Percentiles rank a stretch among this genome's conserved stretches.
Evolutionary conservation across 2,888 invertebrate genomes (phyloP).

Genomic region (Temnothorax unifasciatus): DNA sequence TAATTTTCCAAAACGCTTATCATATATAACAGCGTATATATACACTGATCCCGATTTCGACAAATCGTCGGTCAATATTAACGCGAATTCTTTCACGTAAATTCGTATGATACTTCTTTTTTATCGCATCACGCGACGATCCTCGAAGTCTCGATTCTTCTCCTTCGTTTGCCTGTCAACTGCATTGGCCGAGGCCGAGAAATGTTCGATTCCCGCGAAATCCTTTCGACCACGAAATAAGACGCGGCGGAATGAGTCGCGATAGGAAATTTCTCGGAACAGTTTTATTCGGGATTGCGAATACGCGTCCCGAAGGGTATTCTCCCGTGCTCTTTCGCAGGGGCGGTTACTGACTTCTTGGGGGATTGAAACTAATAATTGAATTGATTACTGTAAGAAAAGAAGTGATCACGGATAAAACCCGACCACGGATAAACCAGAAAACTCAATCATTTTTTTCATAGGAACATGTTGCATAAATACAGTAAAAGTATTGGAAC

Average conservation of each 20-base stretch:
- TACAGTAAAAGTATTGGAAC: background rate
- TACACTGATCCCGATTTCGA: background rate
- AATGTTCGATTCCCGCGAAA: conserved; percentile 36
- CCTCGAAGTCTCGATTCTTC: conserved; percentile 8
- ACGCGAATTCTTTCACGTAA: conserved; percentile 22
- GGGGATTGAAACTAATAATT: conserved; percentile 22
- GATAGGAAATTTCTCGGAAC: conserved; percentile 40
- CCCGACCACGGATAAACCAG: background rate
- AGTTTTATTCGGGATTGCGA: conserved; percentile 31
- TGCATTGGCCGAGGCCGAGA: conserved; percentile 38
- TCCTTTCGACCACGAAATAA: conserved; percentile 54
- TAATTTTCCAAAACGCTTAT: background rate
- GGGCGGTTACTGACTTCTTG: conserved; percentile 6
- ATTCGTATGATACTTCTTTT: conserved; percentile 8
- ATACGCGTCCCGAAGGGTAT: conserved; percentile 23
- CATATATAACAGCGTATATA: no score
- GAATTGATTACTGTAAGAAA: background rate
- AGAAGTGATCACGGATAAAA: background rate
- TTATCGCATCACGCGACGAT: background rate
- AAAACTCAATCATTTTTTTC: background rate
- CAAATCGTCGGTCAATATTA: background rate
- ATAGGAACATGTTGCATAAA: background rate
- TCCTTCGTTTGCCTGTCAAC: conserved; percentile 45
- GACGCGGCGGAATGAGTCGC: conserved; percentile 46
- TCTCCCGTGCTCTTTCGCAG: background rate